Evolutionary conservation across 2,888 invertebrate genomes (phyloP), one percentile per base, ranked within the genome.

Genomic region (Napeogenes inachia): DNA sequence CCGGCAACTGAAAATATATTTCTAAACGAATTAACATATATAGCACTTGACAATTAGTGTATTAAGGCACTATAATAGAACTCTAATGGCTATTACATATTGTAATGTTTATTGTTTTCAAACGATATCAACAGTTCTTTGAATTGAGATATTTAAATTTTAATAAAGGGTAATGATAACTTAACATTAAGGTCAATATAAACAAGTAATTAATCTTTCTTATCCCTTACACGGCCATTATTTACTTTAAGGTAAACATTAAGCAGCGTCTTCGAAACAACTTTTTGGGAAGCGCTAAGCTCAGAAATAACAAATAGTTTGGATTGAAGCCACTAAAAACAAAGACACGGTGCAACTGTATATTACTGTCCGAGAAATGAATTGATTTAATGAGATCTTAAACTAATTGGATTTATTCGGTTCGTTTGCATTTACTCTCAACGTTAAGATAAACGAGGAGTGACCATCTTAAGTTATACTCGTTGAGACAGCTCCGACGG

Each of bases 371-470:
- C 74, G 71, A 76, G 80, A 76, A 83, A 81, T 82, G 81, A 86
- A 85, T 87, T 87, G 88, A 88, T 88, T 88, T 87, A 89, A 83
- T 81, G 81, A 82, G 80, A 84, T 82, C 82, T 84, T 85, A 84
- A 87, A 83, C 81, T 87, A 88, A 89, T 88, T 88, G 81, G 81
- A 87, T 84, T 82, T 81, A 79, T 82, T 80, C 79, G 80, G 79
- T 85, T 76, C 78, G 79, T 78, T 81, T 81, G 79, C 78, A 78
- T 84, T 83, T 79, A 77, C 78, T 78, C 78, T 80, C 75, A 72
- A 72, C 70, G 69, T 67, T 73, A 73, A 84, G 82, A 87, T 83
- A 80, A 82, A 84, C 72, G 73, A 53, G 66, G 45, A 60, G 69
- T 65, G 68, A 56, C 57, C 66, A 55, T 68, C 67, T 68, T 71